phyloP scores from a whole-genome alignment of 2,113 vertebrate species.

The Chitala chitala region DNA sequence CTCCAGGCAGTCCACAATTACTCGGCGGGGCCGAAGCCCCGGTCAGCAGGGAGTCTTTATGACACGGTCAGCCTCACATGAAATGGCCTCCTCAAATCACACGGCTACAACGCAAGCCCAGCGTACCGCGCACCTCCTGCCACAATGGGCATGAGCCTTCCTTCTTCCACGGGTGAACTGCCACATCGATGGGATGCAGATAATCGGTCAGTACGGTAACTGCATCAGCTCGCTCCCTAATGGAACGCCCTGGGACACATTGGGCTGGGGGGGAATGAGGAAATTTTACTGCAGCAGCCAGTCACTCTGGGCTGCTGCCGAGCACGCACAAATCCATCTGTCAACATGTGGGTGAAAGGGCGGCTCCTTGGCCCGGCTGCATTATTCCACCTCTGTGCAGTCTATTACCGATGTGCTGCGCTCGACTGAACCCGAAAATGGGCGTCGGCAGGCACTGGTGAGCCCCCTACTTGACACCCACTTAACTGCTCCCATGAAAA shows the following conservation, averaged over 20 bases:
- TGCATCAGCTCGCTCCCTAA: neutral
- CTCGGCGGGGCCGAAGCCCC: neutral
- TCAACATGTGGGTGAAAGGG: neutral
- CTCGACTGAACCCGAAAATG: neutral
- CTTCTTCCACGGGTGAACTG: neutral
- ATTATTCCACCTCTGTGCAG: neutral
- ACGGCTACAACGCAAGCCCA: neutral
- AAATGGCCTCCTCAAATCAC: no score
- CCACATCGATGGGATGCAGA: neutral
- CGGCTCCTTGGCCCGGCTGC: neutral
- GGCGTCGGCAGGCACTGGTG: no score
- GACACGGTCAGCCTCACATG: neutral
- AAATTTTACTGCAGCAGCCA: neutral
- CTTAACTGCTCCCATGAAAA: no score
- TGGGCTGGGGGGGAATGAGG: neutral
- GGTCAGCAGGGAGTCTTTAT: neutral
- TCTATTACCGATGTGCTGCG: neutral
- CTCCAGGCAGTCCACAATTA: neutral
- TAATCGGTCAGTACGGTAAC: neutral
- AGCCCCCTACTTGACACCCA: no score
- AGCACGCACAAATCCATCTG: neutral
- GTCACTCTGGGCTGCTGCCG: neutral
- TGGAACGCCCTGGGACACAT: no score
- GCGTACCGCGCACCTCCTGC: neutral
- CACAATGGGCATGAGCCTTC: neutral